These are phyloP conservation scores for Liparis tanakae DNA, from an alignment of 2,797 vertebrate species.

Conservation along the genomic window DNA sequence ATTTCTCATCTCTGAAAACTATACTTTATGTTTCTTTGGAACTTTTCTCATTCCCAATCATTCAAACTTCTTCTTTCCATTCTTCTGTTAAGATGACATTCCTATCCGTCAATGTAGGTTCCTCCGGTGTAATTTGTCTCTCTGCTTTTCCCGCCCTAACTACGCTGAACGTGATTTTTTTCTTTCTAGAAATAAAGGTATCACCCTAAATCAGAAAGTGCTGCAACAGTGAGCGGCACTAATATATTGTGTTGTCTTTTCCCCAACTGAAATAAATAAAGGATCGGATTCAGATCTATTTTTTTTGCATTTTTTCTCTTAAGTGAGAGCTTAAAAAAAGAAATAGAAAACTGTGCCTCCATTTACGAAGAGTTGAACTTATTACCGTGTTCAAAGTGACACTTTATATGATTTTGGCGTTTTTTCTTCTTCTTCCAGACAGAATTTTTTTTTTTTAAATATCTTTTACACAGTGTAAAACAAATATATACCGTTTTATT, in stretches of 20 bases:
- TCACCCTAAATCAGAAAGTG: conserved; percentile 13
- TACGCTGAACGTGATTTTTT: neutral
- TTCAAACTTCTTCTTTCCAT: neutral
- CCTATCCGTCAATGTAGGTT: neutral
- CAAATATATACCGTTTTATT: neutral
- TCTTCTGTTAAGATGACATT: neutral
- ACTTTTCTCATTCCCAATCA: neutral
- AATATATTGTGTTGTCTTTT: neutral
- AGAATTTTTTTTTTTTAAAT: no score
- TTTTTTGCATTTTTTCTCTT: neutral
- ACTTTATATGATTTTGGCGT: no score
- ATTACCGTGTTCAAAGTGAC: neutral
- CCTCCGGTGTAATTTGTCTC: neutral
- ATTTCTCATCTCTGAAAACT: neutral
- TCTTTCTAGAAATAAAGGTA: neutral
- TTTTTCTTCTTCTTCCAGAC: no score
- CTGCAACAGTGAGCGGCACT: conserved; percentile 12
- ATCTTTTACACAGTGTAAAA: no score
- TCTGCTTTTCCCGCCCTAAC: neutral
- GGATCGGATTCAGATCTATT: neutral
- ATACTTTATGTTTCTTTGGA: neutral
- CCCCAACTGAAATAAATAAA: neutral
- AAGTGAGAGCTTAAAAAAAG: neutral
- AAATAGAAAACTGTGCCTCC: neutral
- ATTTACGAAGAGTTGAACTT: neutral